These are phyloP conservation scores for Sylvia atricapilla DNA, from an alignment of 2,113 vertebrate genomes.

Conservation along the genomic window DNA sequence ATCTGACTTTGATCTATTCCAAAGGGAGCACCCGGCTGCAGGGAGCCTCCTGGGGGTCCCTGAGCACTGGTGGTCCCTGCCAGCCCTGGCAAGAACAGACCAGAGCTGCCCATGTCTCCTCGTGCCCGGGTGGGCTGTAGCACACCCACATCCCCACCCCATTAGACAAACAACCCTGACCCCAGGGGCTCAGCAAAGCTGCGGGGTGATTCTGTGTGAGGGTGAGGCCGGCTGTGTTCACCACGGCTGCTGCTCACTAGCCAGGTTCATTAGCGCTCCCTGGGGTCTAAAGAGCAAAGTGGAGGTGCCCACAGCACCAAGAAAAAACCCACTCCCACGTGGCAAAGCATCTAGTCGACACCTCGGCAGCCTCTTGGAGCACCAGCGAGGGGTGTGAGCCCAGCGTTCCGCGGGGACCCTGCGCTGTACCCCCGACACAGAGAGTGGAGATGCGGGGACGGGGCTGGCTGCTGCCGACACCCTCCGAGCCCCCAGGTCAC, in stretches of 20 bases:
- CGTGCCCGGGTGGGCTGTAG: background rate
- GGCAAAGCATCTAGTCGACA: accelerated
- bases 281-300: background rate
- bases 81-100: background rate
- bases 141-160: too few relatives aligned
- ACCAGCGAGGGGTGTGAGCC: accelerated
- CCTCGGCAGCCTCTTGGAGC: background rate
- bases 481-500: background rate
- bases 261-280: background rate
- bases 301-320: background rate
- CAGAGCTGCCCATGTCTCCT: background rate
- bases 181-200: background rate
- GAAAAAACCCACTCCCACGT: accelerated
- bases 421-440: background rate
- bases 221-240: background rate
- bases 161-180: accelerated
- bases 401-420: background rate
- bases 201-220: background rate
- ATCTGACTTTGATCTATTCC: background rate
- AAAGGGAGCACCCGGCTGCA: background rate
- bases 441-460: background rate
- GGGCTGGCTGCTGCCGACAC: background rate
- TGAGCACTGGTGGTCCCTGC: background rate
- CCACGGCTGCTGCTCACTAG: background rate
- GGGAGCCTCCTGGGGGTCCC: background rate